Evolutionary conservation across 2,888 invertebrate species (phyloP).

Genomic region (Hanleya hanleyi): DNA sequence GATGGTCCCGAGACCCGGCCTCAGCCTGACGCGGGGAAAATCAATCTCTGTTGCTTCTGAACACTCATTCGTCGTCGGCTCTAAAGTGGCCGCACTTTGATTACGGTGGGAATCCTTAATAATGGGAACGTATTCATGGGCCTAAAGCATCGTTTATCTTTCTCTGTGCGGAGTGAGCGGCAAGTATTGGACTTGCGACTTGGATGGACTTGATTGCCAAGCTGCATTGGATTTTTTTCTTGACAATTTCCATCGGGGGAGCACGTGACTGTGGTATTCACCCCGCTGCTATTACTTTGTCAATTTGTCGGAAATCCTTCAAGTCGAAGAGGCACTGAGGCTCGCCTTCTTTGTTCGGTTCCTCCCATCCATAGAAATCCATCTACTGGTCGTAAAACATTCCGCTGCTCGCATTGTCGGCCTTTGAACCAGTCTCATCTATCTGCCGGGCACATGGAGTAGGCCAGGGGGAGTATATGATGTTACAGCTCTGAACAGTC

Average conservation of each 20-base stretch:
- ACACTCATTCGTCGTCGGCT: background rate
- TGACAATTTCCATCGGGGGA: background rate
- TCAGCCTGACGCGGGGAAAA: too few species aligned
- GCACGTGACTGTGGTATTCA: background rate
- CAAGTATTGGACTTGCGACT: background rate
- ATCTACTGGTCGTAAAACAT: too few species aligned
- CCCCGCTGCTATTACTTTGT: background rate
- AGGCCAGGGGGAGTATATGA: too few species aligned
- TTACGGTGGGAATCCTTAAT: conserved; percentile 2
- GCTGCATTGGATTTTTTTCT: background rate
- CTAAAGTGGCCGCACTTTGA: conserved; percentile 4
- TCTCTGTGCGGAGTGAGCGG: background rate
- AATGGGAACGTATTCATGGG: background rate
- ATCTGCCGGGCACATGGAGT: too few species aligned
- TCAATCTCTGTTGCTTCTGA: too few species aligned
- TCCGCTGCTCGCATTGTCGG: too few species aligned
- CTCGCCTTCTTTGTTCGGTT: too few species aligned
- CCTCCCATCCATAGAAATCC: too few species aligned
- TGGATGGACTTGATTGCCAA: background rate
- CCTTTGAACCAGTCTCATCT: too few species aligned
- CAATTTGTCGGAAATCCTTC: background rate
- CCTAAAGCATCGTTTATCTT: conserved; percentile 5
- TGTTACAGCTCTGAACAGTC: too few species aligned
- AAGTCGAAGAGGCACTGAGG: too few species aligned
- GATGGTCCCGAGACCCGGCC: too few species aligned